Conservation (phyloP, 2,797 vertebrate genomes). For the Pseudomugil tenellus region DNA sequence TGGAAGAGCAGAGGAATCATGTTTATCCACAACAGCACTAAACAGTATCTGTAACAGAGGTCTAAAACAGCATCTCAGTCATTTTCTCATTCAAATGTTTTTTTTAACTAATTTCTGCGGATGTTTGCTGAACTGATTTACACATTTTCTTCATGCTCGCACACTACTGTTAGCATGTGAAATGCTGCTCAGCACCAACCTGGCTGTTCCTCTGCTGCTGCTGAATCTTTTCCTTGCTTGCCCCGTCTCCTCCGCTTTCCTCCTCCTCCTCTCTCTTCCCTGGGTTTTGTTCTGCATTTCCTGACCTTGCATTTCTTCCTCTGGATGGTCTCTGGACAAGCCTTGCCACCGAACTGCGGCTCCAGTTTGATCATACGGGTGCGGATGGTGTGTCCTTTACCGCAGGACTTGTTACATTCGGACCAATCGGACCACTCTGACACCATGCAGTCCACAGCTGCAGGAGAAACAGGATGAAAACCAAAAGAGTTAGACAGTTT, state of each 20-base stretch:
- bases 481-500: no score
- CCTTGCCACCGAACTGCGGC: constrained; percentile 93
- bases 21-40: no score
- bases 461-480: constrained; percentile 20
- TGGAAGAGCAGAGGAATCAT: not conserved
- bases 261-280: constrained; percentile 87
- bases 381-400: constrained; percentile 95
- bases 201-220: no score
- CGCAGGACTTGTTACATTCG: constrained; percentile 98
- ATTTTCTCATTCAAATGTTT: no score
- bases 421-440: constrained; percentile 97
- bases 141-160: no score
- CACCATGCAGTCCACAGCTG: constrained; percentile 93
- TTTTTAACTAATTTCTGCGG: no score
- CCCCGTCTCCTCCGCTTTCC: constrained; percentile 92
- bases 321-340: constrained; percentile 92
- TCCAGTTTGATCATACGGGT: constrained; percentile 91
- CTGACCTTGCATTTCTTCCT: constrained; percentile 93
- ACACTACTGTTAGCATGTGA: no score
- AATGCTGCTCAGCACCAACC: no score
- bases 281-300: constrained; percentile 89
- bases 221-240: no score
- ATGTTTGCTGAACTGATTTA: no score
- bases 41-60: constrained; percentile 47
- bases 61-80: no score